Evolutionary conservation across 1,140 invertebrate genomes (phyloP).

Genomic region (Cephus cinctus): DNA sequence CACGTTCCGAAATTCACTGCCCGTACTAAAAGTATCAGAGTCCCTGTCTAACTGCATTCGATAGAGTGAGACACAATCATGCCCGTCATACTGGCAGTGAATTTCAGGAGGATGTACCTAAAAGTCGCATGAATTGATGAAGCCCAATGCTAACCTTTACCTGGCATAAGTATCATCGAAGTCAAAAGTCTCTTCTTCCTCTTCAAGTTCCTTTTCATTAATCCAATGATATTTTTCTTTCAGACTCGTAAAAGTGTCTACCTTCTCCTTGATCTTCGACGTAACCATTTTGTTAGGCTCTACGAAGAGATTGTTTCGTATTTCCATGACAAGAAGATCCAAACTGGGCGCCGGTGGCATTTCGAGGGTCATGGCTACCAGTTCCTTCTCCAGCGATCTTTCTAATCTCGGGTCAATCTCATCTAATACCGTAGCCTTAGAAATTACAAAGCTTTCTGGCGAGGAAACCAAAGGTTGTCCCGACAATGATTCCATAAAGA

Average conservation of each 20-base stretch:
- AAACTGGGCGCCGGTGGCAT: constrained; percentile 11
- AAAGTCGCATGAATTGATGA: too few relatives aligned
- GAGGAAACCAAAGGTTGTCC: constrained; percentile 9
- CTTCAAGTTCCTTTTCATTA: background rate
- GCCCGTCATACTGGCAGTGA: too few relatives aligned
- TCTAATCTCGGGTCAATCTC: constrained; percentile 22
- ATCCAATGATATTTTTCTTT: background rate
- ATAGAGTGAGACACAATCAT: too few relatives aligned
- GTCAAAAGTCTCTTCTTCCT: background rate
- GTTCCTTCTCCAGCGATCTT: constrained; percentile 13
- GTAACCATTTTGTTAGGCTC: background rate
- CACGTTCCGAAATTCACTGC: too few relatives aligned
- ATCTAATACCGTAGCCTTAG: constrained; percentile 8
- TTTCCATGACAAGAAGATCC: constrained; percentile 15
- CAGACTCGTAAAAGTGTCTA: background rate
- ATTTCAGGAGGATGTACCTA: too few relatives aligned
- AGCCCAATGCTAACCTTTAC: too few relatives aligned
- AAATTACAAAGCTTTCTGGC: constrained; percentile 18
- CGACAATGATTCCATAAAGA: constrained; percentile 9
- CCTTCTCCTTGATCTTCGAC: background rate
- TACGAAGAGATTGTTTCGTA: constrained; percentile 22
- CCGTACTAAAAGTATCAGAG: too few relatives aligned
- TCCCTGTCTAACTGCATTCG: too few relatives aligned
- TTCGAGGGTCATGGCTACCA: constrained; percentile 21
- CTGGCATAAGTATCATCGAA: background rate